Percentiles rank a stretch among this genome's conserved stretches.
These are phyloP conservation scores for Campoplex nolae DNA, from an alignment of 2,888 invertebrate genomes.

Conservation along the genomic window DNA sequence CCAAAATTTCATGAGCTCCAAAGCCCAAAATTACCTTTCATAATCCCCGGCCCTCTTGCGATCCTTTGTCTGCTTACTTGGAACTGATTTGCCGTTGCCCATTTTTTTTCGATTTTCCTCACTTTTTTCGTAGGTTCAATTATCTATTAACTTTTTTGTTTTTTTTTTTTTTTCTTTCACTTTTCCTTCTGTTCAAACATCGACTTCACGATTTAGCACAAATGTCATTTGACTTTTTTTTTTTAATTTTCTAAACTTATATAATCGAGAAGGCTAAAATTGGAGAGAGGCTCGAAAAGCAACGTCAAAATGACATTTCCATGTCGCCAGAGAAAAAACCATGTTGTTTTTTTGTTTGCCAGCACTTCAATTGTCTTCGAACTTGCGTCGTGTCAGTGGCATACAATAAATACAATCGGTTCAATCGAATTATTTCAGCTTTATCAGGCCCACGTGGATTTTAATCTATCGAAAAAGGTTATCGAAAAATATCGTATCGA, in stretches of 20 bases:
- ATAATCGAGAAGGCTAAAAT: conserved; percentile 43
- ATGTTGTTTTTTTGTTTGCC: conserved; percentile 41
- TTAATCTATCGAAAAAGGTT: not conserved
- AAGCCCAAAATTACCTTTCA: conserved; percentile 67
- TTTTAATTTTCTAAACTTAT: conserved; percentile 27
- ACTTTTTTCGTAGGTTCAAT: not conserved
- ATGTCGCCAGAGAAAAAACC: conserved; percentile 36
- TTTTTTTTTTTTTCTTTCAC: not conserved
- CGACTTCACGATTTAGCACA: conserved; percentile 5
- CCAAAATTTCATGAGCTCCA: conserved; percentile 8
- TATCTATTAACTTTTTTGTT: not conserved
- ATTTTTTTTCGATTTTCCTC: conserved; percentile 21
- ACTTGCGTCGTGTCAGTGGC: not conserved
- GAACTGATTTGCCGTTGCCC: conserved; percentile 65
- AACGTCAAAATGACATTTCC: conserved; percentile 67
- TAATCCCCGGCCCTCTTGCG: conserved; percentile 36
- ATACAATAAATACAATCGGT: not conserved
- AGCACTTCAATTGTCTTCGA: conserved; percentile 40
- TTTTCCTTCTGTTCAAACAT: conserved; percentile 15
- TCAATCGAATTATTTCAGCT: not conserved
- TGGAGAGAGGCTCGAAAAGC: conserved; percentile 56
- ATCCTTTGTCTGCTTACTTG: conserved; percentile 48
- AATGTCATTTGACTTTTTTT: conserved; percentile 25
- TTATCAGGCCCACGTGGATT: not conserved
- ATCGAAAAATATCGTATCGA: no score